Conservation (phyloP, 2,888 invertebrate genomes). For the Gastracanthus pulcherrimus region DNA sequence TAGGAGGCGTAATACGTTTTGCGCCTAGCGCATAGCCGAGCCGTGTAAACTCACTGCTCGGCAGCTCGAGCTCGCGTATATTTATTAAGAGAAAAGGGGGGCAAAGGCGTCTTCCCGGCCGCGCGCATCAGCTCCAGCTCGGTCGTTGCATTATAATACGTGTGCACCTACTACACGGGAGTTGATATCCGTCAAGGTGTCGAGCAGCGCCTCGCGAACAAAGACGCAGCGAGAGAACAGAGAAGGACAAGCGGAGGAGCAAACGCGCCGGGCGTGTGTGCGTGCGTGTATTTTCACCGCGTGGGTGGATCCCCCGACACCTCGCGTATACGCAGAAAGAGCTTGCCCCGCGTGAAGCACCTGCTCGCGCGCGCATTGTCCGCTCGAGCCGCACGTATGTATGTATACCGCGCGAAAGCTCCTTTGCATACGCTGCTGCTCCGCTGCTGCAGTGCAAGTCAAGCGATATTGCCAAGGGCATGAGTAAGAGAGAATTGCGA, state of each 20-base stretch:
- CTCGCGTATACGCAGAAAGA: too few species aligned
- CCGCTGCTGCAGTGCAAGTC: too few species aligned
- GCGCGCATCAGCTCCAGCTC: background rate
- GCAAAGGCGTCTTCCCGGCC: background rate
- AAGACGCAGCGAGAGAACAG: background rate
- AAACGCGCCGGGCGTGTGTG: background rate
- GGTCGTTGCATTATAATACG: too few species aligned
- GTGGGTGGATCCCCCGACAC: background rate
- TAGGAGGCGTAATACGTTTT: conserved; percentile 10
- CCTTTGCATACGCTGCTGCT: conserved; percentile 25
- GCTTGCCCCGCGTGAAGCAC: conserved; percentile 8
- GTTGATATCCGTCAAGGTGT: conserved; percentile 46
- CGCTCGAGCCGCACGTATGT: background rate
- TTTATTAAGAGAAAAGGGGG: conserved; percentile 46
- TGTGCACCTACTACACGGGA: background rate
- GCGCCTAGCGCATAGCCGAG: background rate
- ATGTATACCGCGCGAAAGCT: background rate
- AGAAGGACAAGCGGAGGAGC: background rate
- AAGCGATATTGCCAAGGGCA: conserved; percentile 26
- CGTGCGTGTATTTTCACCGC: too few species aligned
- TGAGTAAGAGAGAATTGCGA: background rate
- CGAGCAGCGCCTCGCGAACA: background rate
- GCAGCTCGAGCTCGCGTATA: background rate
- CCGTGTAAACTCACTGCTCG: background rate
- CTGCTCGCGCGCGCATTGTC: conserved; percentile 16